These are phyloP conservation scores for Stigmatopora argus DNA, from an alignment of 2,113 vertebrate species.

Conservation along the genomic window DNA sequence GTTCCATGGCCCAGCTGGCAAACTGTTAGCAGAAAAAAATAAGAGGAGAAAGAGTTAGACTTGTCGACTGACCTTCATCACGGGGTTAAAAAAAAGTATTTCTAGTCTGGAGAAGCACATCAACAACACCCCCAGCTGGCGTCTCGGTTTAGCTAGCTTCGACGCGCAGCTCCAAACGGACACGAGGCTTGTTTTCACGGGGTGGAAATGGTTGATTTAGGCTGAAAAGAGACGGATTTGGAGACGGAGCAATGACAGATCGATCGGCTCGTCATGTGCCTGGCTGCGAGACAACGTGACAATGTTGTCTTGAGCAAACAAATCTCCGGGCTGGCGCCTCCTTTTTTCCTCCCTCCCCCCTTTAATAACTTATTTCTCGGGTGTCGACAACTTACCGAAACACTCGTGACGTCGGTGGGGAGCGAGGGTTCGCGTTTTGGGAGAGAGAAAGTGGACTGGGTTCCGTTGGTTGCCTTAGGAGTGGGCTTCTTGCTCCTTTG, in stretches of 20 bases:
- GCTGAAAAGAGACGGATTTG: neutral
- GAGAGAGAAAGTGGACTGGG: neutral
- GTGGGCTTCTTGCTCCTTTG: conserved; percentile 51
- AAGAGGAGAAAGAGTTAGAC: neutral
- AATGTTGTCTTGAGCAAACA: conserved; percentile 43
- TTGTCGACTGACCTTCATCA: neutral
- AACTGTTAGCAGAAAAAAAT: neutral
- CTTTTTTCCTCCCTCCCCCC: conserved; percentile 15
- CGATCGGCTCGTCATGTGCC: conserved; percentile 6
- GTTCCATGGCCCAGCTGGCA: conserved; percentile 47
- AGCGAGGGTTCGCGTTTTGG: conserved; percentile 4
- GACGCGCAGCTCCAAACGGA: conserved; percentile 29
- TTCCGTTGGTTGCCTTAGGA: conserved; percentile 17
- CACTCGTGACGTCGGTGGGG: neutral
- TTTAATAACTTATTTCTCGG: conserved; percentile 30
- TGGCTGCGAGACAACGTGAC: conserved; percentile 39
- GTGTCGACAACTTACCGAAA: conserved; percentile 34
- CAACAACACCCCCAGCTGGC: conserved; percentile 58
- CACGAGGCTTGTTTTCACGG: neutral
- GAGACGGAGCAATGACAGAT: conserved; percentile 4
- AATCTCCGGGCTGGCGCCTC: conserved; percentile 29
- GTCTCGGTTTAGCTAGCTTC: conserved; percentile 43
- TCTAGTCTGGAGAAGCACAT: conserved; percentile 28
- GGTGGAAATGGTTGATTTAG: neutral
- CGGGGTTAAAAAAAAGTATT: neutral